A percentile compares a stretch with the other conserved stretches of the same genome.
These are phyloP conservation scores for Boloria selene DNA, from an alignment of 2,888 invertebrate species.

Conservation along the genomic window DNA sequence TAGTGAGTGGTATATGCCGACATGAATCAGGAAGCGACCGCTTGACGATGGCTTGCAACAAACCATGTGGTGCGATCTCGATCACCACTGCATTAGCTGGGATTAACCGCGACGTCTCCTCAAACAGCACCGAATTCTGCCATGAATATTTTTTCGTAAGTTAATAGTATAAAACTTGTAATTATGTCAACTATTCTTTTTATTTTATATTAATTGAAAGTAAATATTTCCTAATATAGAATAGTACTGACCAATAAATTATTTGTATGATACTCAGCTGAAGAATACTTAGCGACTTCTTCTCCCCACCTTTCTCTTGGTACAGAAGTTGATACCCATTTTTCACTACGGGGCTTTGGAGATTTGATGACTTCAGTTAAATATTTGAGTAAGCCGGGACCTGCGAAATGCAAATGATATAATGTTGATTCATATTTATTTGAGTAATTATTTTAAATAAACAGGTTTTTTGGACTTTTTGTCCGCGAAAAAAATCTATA, in stretches of 20 bases:
- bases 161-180: too few relatives aligned
- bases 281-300: constrained; percentile 77
- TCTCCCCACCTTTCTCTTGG: constrained; percentile 83
- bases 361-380: constrained; percentile 81
- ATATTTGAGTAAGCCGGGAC: constrained; percentile 80
- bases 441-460: too few relatives aligned
- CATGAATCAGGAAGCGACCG: constrained; percentile 78
- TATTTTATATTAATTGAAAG: too few relatives aligned
- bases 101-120: constrained; percentile 89
- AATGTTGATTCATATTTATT: too few relatives aligned
- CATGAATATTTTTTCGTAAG: constrained; percentile 11
- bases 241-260: constrained; percentile 84
- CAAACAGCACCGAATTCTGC: constrained; percentile 88
- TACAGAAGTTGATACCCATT: constrained; percentile 92
- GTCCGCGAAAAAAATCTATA: too few relatives aligned
- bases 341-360: constrained; percentile 83
- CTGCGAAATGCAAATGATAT: constrained; percentile 36
- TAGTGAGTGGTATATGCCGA: constrained; percentile 87
- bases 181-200: too few relatives aligned
- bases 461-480: too few relatives aligned
- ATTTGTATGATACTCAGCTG: constrained; percentile 92
- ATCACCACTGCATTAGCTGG: constrained; percentile 90
- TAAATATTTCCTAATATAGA: neutral
- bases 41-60: constrained; percentile 86
- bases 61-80: constrained; percentile 95